Percentiles rank a stretch among this genome's conserved stretches.
These are phyloP conservation scores for Griposia aprilina DNA, from an alignment of 2,888 invertebrate species.

Conservation along the genomic window DNA sequence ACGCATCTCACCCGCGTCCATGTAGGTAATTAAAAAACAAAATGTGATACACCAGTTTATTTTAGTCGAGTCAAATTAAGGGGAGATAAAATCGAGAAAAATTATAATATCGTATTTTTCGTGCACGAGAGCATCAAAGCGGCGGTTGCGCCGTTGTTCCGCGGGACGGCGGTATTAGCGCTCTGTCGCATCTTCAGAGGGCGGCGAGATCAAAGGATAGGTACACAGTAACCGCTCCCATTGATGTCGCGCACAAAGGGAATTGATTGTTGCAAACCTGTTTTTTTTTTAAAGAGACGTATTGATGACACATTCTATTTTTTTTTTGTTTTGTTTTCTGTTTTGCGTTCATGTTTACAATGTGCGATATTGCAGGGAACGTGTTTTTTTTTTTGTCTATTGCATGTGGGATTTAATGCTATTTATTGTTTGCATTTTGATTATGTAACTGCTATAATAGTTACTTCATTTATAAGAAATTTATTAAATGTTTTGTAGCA, in stretches of 20 bases:
- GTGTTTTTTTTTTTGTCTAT: constrained; percentile 33
- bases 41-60: constrained; percentile 54
- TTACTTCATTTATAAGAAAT: too few species aligned
- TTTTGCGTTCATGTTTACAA: constrained; percentile 64
- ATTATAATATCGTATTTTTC: constrained; percentile 66
- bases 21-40: constrained; percentile 51
- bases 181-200: constrained; percentile 89
- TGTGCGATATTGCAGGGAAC: constrained; percentile 54
- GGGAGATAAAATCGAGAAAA: constrained; percentile 65
- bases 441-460: background rate
- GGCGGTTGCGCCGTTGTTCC: constrained; percentile 81
- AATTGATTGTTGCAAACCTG: constrained; percentile 90
- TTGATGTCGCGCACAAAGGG: constrained; percentile 90
- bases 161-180: constrained; percentile 86
- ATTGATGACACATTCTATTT: constrained; percentile 86
- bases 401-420: background rate
- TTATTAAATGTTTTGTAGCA: too few species aligned
- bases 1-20: constrained; percentile 7
- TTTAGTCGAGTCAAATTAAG: constrained; percentile 62
- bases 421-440: background rate
- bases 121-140: constrained; percentile 64
- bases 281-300: constrained; percentile 83
- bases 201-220: constrained; percentile 90
- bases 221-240: constrained; percentile 89
- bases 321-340: constrained; percentile 74